These are phyloP conservation scores for Phytoseiulus persimilis DNA, from an alignment of 2,888 invertebrate genomes.

Conservation along the genomic window DNA sequence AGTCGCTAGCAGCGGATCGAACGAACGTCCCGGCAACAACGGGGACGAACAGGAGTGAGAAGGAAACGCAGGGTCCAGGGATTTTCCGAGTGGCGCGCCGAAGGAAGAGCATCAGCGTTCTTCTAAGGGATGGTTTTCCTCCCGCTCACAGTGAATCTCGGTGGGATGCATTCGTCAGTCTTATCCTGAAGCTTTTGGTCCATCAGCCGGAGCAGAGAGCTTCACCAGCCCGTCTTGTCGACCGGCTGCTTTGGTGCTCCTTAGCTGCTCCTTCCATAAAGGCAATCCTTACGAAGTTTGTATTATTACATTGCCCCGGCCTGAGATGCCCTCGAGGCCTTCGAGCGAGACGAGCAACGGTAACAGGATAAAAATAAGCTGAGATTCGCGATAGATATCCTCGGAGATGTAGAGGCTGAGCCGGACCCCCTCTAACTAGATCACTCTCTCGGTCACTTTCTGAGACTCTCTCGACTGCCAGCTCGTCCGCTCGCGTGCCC, in stretches of 20 bases:
- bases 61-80: neutral
- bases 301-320: slow-evolving; percentile 5
- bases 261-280: neutral
- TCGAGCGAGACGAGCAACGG: neutral
- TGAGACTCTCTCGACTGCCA: neutral
- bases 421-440: neutral
- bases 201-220: neutral
- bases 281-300: neutral
- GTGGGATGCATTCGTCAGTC: neutral
- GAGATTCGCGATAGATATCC: slow-evolving; percentile 5
- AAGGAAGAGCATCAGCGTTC: neutral
- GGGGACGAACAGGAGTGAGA: neutral
- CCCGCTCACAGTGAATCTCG: neutral
- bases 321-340: slow-evolving; percentile 5
- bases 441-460: neutral
- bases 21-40: neutral
- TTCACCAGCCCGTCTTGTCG: neutral
- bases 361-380: slow-evolving; percentile 5
- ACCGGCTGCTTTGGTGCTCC: neutral
- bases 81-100: neutral
- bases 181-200: neutral
- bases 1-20: neutral
- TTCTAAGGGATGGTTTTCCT: neutral
- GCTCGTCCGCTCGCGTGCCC: neutral
- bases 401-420: neutral